Base-by-base conservation (phyloP, 2,888 invertebrate genomes). In the Acronicta alni region DNA sequence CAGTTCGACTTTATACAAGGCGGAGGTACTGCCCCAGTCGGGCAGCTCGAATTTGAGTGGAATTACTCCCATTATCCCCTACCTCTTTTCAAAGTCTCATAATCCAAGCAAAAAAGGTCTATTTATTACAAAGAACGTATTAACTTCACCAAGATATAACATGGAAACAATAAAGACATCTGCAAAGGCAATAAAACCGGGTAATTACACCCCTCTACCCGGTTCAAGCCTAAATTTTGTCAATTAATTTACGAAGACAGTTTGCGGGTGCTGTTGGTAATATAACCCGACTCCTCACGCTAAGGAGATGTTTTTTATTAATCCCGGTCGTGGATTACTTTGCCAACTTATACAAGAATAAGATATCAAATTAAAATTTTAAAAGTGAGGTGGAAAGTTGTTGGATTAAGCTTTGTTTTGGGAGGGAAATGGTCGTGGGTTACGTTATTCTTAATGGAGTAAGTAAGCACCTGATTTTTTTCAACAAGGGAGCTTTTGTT, bases 241-340 rank as follows among this genome's bases (percentile, higher is more conserved):
- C 72, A 71, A 69, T 71, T 72, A 62, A 57, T 57, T 57, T 20
- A 62, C 57, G 58, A 70, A 55, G 52, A 72, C 45, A 70, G 23
- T 69, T 57, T 15, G 37, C n/a, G 38, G 44, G 23, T 23, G 38
- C 37, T 30, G 38, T 20, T 9, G n/a, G 54, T 42, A 30, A 42
- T 55, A 55, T 65, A 59, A 51, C 52, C 14, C 5, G 55, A 48
- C 51, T 55, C 55, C 0, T 12, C 15, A 17, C 17, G 38, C 41
- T 70, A 15, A 35, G 12, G 23, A 47, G 10, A 30, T 51, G 61
- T 60, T 68, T 68, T 68, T 68, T 57, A 65, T 59, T 65, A 70
- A 70, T 64, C 51, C 38, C 32, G 54, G 20, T 47, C 14, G 38
- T 20, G 54, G 32, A 67, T 62, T 52, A 57, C 41, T 52, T 41